Evolutionary conservation across 2,797 vertebrate species (phyloP).

Genomic region (Phoeniculus purpureus): DNA sequence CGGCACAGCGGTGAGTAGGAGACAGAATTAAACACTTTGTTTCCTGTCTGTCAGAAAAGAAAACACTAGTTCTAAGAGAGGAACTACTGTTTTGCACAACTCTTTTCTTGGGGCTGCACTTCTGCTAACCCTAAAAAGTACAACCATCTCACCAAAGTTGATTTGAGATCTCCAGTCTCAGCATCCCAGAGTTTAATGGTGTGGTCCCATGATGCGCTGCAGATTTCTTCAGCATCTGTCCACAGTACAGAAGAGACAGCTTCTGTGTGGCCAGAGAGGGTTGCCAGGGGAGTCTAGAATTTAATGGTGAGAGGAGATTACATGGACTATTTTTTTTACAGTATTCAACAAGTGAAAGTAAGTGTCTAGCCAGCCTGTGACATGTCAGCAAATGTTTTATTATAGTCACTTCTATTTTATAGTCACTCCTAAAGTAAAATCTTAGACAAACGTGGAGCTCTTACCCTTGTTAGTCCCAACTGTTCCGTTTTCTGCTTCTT

Average conservation of each 20-base stretch:
- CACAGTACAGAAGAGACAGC: slow-evolving; percentile 93
- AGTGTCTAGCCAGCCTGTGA: not conserved
- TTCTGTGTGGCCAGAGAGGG: slow-evolving; percentile 93
- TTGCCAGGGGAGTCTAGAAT: slow-evolving; percentile 91
- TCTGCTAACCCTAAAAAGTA: not conserved
- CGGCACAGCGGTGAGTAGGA: slow-evolving; percentile 92
- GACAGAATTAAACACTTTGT: slow-evolving; percentile 94
- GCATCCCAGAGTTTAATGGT: slow-evolving; percentile 94
- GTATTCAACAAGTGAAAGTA: not conserved
- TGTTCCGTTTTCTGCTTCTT: slow-evolving; percentile 98
- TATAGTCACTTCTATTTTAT: not conserved
- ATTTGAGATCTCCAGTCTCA: slow-evolving; percentile 88
- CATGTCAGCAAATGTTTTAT: not conserved
- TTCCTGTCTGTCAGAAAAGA: slow-evolving; percentile 85
- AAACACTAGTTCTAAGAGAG: not conserved
- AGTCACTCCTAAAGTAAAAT: not conserved
- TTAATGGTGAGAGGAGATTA: not conserved
- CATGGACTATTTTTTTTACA: not conserved
- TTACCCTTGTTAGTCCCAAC: slow-evolving; percentile 91
- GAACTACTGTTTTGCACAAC: not conserved
- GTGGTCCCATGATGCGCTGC: slow-evolving; percentile 97
- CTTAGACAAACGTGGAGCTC: not conserved
- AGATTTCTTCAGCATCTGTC: slow-evolving; percentile 91
- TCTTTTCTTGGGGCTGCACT: not conserved
- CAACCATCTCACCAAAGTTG: slow-evolving; percentile 85